Evolutionary conservation across 1,140 invertebrate species (phyloP).

Genomic region (Cryptotermes secundus): DNA sequence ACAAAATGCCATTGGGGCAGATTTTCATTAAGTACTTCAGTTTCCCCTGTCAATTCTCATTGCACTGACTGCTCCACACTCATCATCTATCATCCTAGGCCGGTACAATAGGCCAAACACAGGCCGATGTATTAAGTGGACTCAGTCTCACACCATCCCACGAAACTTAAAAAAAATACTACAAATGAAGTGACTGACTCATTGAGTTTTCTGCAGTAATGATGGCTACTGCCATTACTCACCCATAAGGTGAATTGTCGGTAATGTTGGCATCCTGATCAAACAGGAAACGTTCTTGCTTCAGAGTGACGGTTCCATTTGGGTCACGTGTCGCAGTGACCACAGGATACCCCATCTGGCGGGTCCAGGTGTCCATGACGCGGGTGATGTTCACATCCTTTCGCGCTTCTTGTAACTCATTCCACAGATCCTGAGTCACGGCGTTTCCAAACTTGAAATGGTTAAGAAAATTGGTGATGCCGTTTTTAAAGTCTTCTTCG

Average conservation of each 20-base stretch:
- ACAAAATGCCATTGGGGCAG: no score
- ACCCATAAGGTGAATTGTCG: constrained; percentile 18
- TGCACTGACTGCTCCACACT: no score
- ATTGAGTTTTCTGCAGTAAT: no score
- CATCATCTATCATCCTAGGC: no score
- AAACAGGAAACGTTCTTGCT: constrained; percentile 71
- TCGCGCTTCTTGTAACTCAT: constrained; percentile 54
- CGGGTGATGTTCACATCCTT: constrained; percentile 56
- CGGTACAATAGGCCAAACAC: no score
- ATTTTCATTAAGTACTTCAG: no score
- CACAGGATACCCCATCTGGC: constrained; percentile 89
- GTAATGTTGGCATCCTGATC: constrained; percentile 58
- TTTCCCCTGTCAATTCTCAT: no score
- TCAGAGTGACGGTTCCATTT: constrained; percentile 58
- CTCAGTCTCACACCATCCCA: no score
- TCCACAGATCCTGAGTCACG: constrained; percentile 75
- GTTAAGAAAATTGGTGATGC: constrained; percentile 71
- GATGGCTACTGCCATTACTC: background rate
- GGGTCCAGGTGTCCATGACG: constrained; percentile 91
- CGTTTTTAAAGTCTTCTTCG: constrained; percentile 68
- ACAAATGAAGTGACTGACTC: no score
- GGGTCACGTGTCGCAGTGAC: constrained; percentile 60
- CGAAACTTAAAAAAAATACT: no score
- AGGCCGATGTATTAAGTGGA: no score
- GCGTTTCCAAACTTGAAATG: constrained; percentile 73